Evolutionary conservation across 2,113 vertebrate genomes (phyloP).

Genomic region (pig (Sus scrofa)): DNA sequence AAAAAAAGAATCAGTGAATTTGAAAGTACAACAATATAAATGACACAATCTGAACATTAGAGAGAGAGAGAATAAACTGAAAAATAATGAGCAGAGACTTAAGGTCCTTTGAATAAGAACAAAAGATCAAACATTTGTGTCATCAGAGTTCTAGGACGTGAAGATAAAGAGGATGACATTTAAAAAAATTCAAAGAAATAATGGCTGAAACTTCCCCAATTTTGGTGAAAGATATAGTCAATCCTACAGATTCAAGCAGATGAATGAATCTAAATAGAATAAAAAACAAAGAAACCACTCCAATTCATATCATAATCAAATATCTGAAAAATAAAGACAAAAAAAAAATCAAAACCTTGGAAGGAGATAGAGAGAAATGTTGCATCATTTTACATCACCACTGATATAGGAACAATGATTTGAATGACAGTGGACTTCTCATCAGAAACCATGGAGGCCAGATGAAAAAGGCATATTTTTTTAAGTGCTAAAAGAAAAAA

Average conservation of each 20-base stretch:
- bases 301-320: constrained; percentile 31
- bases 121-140: constrained; percentile 32
- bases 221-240: constrained; percentile 4
- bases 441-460: constrained; percentile 5
- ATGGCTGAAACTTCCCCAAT: constrained; percentile 6
- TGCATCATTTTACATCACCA: neutral
- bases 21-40: constrained; percentile 42
- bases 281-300: neutral
- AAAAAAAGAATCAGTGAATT: constrained; percentile 39
- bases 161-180: constrained; percentile 43
- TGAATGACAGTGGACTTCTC: constrained; percentile 17
- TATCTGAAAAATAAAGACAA: neutral
- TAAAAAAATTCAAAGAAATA: constrained; percentile 39
- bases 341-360: neutral
- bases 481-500: constrained; percentile 34
- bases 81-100: neutral
- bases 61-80: constrained; percentile 29
- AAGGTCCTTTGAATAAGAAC: neutral
- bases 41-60: neutral
- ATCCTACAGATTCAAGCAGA: constrained; percentile 11
- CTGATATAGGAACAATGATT: neutral
- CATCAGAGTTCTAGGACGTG: constrained; percentile 7
- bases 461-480: constrained; percentile 28
- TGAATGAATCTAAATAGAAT: constrained; percentile 22
- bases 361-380: constrained; percentile 37